Evolutionary conservation across 1,140 invertebrate genomes (phyloP), one percentile per base, ranked within the genome.

Genomic region (Euura saliciscinereae): DNA sequence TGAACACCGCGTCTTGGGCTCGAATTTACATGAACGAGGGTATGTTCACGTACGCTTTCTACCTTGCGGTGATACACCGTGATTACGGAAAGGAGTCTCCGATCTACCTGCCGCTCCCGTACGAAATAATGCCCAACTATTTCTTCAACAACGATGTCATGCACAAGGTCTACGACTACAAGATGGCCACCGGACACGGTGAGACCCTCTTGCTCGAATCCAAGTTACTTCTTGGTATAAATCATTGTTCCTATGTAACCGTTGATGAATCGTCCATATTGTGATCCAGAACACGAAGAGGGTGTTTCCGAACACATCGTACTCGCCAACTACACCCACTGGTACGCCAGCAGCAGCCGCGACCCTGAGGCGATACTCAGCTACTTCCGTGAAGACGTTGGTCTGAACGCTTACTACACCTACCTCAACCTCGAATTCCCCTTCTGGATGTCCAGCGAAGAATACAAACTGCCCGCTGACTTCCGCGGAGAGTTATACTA

Each of bases 331-430:
- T 85, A 83, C 70, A 89, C 88, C 42, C 81, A 86, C 0, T 89
- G 88, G 84, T 88, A 89, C 71, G 77, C 78, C 44, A 79, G 75
- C n/a, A 67, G 3, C 8, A n/a, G 10, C 45, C 77, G 6, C 86
- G 78, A 90, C 75, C 80, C 86, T 2, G 92, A 95, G 77, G 88
- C 90, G 78, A 88, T 87, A 72, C 75, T 95, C 28, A 87, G 91
- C 44, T 94, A 95, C 87, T 94, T 93, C 85, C 92, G 90, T 44
- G 92, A 94, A 78, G 93, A 94, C 79, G 85, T 91, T 73, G 90
- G 90, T 65, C 84, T 93, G 69, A 95, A 94, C 84, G 80, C 90
- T 6, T 93, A 89, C 83, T 93, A 94, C 86, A 93, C 90, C 84
- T 91, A 93, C 83, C 89, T 91, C 87, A 90, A 93, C 75, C 82